Evolutionary conservation across 2,888 invertebrate genomes (phyloP), one percentile per base, ranked within the genome.

Genomic region (Zygaena filipendulae): DNA sequence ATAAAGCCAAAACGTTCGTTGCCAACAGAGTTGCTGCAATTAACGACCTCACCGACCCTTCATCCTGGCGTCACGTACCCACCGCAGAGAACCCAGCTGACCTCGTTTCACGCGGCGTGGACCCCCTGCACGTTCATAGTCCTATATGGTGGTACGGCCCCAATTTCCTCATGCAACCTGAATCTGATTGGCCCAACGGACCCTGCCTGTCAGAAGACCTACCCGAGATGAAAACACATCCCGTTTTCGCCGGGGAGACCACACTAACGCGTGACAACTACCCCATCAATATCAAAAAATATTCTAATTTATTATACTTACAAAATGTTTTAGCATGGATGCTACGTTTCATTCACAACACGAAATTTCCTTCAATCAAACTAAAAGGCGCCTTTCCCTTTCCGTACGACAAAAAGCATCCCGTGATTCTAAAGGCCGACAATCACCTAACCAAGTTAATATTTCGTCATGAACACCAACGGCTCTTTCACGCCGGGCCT

Each of bases 1-100:
- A 29, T 10, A 23, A 22, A 11, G 13, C 42, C 3, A 38, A 45
- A 30, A 26, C 35, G 1, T 45, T 42, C 28, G 43, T 43, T 4
- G 7, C 31, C 2, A 38, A 43, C 23, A 27, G 45, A 11, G 38
- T 43, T 1, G 16, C 10, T 7, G 36, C 37, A 25, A 39, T 45
- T 9, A 31, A 40, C 13, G 28, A 39, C 2, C 11, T 36, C 2
- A 38, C 42, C 2, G 7, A 27, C 2, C 10, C 4, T 23, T 21
- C 23, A 7, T 3, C 14, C 4, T 37, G 37, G 34, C 13, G 12
- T 4, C 34, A 34, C 25, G 24, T 36, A 7, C 20, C 19, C 8
- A 28, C 29, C 3, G 13, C 26, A 11, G 2, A 11, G 4, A 36
- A 36, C 16, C 36, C 36, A 16, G 30, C 36, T 19, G 33, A 36